A percentile compares a stretch with the other conserved stretches of the same genome.
phyloP scores from a whole-genome alignment of 2,113 vertebrate species.

The Neodontobutis hainanensis region DNA sequence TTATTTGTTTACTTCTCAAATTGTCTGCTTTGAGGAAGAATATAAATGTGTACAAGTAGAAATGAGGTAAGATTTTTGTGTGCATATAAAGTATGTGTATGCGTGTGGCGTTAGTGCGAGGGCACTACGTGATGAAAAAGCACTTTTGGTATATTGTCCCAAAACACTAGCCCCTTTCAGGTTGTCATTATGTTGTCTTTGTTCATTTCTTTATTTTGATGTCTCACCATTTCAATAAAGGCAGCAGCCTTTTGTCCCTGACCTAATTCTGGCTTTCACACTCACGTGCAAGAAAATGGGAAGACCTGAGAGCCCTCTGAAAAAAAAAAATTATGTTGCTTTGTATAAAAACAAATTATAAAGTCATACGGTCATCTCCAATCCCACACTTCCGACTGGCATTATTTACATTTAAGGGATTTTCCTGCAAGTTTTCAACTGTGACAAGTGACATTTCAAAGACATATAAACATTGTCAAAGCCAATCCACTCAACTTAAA shows the following conservation, averaged over 20 bases:
- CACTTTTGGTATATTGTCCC: conserved; percentile 66
- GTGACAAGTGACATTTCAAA: background rate
- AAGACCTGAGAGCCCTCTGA: conserved; percentile 23
- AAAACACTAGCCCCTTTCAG: conserved; percentile 61
- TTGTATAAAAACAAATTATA: conserved; percentile 2
- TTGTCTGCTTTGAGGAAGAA: conserved; percentile 49
- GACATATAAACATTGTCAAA: conserved; percentile 5
- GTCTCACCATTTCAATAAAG: conserved; percentile 69
- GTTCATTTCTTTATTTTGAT: conserved; percentile 69
- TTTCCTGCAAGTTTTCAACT: conserved; percentile 13
- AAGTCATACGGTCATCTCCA: background rate
- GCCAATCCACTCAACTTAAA: too few relatives aligned
- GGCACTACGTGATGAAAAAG: conserved; percentile 55
- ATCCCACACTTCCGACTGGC: conserved; percentile 12
- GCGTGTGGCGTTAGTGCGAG: conserved; percentile 14
- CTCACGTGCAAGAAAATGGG: conserved; percentile 68
- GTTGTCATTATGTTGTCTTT: conserved; percentile 71
- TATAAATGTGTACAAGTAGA: conserved; percentile 40
- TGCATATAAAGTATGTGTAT: conserved; percentile 30
- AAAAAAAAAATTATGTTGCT: conserved; percentile 23
- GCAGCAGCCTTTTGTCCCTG: conserved; percentile 78
- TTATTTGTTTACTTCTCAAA: conserved; percentile 53
- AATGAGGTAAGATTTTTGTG: conserved; percentile 46
- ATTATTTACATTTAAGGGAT: conserved; percentile 13
- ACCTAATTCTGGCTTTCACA: conserved; percentile 75